Evolutionary conservation across 2,797 vertebrate species (phyloP).

Genomic region (Champsocephalus gunnari): DNA sequence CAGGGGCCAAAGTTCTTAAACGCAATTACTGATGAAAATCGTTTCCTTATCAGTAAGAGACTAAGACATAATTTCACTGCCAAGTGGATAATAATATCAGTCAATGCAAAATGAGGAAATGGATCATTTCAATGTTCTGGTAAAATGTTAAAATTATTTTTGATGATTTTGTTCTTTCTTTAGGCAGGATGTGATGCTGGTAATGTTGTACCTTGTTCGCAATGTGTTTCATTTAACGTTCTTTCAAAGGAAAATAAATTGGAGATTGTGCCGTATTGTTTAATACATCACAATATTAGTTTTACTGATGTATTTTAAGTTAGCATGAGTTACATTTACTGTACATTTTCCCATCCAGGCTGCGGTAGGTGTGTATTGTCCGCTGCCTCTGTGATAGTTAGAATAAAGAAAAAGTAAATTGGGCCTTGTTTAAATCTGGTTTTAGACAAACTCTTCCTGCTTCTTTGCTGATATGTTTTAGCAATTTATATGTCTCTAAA

Average conservation of each 20-base stretch:
- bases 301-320: neutral
- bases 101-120: conserved; percentile 46
- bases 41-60: conserved; percentile 73
- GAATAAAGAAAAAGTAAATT: conserved; percentile 13
- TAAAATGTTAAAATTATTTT: neutral
- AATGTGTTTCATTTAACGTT: neutral
- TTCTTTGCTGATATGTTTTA: conserved; percentile 5
- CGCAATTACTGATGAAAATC: conserved; percentile 82
- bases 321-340: neutral
- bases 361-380: neutral
- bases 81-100: conserved; percentile 65
- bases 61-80: conserved; percentile 56
- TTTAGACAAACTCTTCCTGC: conserved; percentile 6
- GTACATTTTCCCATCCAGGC: neutral
- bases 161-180: neutral
- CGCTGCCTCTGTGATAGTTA: neutral
- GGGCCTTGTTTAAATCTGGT: neutral
- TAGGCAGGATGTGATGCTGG: conserved; percentile 6
- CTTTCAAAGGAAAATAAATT: neutral
- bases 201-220: conserved; percentile 1
- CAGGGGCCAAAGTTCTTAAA: conserved; percentile 80
- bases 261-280: neutral
- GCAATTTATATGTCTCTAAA: conserved; percentile 16
- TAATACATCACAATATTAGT: neutral
- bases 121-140: conserved; percentile 43